phyloP scores from a whole-genome alignment of 2,113 vertebrate genomes.

The Nyctereutes procyonoides region DNA sequence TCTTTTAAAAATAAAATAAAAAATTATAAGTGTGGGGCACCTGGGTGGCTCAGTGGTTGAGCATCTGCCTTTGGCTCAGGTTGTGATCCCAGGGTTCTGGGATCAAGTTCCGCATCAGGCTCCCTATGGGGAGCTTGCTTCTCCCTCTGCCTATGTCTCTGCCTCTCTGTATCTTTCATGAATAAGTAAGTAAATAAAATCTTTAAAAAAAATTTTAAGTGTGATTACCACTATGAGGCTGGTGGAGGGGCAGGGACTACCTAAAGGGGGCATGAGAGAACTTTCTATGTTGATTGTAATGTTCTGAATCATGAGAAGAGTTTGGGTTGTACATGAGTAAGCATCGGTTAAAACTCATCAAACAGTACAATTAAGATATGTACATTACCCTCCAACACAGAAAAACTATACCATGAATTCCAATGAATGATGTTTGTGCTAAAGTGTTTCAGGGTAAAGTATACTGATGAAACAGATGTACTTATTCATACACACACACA shows the following conservation, averaged over 20 bases:
- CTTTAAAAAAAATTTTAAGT: background rate
- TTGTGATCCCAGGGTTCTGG: too few species aligned
- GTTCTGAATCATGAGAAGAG: background rate
- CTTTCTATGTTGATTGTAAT: background rate
- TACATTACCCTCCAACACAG: background rate
- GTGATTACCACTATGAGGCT: background rate
- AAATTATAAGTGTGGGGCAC: too few species aligned
- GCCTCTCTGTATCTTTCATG: too few species aligned
- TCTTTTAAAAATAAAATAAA: too few species aligned
- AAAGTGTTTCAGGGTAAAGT: background rate
- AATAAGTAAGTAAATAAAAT: too few species aligned
- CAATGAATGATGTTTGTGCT: background rate
- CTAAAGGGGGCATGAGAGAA: background rate
- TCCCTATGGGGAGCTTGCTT: too few species aligned
- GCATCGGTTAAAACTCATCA: background rate
- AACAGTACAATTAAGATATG: background rate
- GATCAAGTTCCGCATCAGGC: too few species aligned
- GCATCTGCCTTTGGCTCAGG: too few species aligned
- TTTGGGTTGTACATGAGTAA: background rate
- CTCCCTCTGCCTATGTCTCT: too few species aligned
- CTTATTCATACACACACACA: background rate
- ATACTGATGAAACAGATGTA: background rate
- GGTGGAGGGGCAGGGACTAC: background rate
- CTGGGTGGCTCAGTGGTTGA: too few species aligned
- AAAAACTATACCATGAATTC: background rate